These are phyloP conservation scores for Diadegma fenestrale DNA, from an alignment of 2,888 invertebrate species.

Conservation along the genomic window DNA sequence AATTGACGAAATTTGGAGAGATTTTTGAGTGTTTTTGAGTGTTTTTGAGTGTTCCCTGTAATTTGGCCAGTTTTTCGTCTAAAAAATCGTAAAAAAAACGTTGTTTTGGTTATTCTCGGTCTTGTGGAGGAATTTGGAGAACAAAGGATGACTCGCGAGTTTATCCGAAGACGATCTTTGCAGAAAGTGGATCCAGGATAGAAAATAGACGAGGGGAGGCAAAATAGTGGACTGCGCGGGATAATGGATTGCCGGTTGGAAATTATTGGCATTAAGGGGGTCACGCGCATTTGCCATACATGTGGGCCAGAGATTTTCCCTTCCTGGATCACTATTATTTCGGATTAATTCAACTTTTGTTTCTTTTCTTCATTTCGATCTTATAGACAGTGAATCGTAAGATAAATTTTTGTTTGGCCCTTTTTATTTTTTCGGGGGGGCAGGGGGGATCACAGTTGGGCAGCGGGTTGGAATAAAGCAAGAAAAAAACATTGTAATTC, in stretches of 20 bases:
- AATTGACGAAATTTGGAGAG: not conserved
- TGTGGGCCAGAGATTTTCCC: not conserved
- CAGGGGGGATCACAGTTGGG: slow-evolving; percentile 71
- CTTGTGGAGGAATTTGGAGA: not conserved
- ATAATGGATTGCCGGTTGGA: slow-evolving; percentile 18
- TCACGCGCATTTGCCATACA: not conserved
- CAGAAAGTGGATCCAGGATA: not conserved
- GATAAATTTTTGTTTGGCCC: not conserved
- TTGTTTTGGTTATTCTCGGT: not conserved
- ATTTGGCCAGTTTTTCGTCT: not conserved
- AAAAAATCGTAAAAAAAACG: not conserved
- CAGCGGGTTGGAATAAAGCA: slow-evolving; percentile 60
- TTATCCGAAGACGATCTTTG: not conserved
- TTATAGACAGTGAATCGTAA: not conserved
- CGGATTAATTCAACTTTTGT: not conserved
- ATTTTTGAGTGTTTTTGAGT: not conserved
- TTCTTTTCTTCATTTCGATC: not conserved
- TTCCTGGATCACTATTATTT: slow-evolving; percentile 22
- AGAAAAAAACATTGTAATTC: slow-evolving; percentile 77
- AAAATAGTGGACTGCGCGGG: not conserved
- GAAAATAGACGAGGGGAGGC: not conserved
- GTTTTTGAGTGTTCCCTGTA: not conserved
- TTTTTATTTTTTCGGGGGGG: not conserved
- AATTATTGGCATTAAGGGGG: slow-evolving; percentile 19
- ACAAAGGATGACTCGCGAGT: not conserved